phyloP scores from a whole-genome alignment of 2,797 vertebrate species.

The Typhlichthys subterraneus region DNA sequence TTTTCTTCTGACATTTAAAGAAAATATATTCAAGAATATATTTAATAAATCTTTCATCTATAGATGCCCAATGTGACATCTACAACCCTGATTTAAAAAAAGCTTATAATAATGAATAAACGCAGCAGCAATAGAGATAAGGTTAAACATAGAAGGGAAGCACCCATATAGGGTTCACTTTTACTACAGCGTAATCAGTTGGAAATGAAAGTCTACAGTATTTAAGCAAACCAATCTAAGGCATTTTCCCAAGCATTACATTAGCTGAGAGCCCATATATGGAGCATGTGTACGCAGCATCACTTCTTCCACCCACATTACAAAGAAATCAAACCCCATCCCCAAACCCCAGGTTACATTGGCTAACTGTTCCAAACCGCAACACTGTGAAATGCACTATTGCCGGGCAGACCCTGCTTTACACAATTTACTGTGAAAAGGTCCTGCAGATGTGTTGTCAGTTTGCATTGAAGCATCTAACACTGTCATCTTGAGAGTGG shows the following conservation, averaged over 20 bases:
- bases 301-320: conserved; percentile 69
- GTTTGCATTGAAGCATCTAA: conserved; percentile 69
- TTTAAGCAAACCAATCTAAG: too few species aligned
- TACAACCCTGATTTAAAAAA: too few species aligned
- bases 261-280: conserved; percentile 33
- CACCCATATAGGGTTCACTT: too few species aligned
- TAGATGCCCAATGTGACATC: too few species aligned
- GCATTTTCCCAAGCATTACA: conserved; percentile 38
- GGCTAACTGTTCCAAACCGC: conserved; percentile 72
- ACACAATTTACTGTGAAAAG: conserved; percentile 67
- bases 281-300: conserved; percentile 33
- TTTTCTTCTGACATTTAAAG: too few species aligned
- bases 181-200: too few species aligned
- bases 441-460: conserved; percentile 64
- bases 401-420: conserved; percentile 63
- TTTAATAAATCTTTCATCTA: too few species aligned
- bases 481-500: conserved; percentile 66
- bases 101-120: too few species aligned
- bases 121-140: too few species aligned
- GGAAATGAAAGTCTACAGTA: too few species aligned
- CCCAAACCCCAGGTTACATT: conserved; percentile 19
- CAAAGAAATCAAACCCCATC: conserved; percentile 61
- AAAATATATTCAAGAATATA: too few species aligned
- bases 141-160: too few species aligned
- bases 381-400: conserved; percentile 35